Evolutionary conservation across 2,797 vertebrate species (phyloP).

Genomic region (Tragopan temminckii): DNA sequence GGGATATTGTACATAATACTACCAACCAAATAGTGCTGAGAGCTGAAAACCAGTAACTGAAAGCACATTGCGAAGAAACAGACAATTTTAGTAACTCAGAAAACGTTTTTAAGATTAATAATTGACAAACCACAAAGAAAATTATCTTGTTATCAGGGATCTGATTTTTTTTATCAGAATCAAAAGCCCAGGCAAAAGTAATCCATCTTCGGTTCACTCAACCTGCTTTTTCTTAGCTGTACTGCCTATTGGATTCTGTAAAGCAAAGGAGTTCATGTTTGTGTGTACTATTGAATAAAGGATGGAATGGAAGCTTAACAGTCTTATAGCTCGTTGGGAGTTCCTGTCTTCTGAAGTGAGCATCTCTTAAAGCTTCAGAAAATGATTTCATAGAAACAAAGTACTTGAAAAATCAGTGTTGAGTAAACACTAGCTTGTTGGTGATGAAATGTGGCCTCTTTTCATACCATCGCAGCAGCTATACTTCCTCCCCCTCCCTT

Average conservation of each 20-base stretch:
- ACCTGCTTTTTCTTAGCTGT: slow-evolving; percentile 25
- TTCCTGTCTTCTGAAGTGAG: neutral
- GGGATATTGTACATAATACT: slow-evolving; percentile 58
- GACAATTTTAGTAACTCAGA: slow-evolving; percentile 29
- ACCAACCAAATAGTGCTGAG: slow-evolving; percentile 12
- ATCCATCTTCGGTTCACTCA: slow-evolving; percentile 36
- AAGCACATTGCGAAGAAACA: slow-evolving; percentile 55
- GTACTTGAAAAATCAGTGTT: neutral
- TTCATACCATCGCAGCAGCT: neutral
- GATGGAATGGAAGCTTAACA: neutral
- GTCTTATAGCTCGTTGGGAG: neutral
- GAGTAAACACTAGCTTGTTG: neutral
- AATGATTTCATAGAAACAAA: neutral
- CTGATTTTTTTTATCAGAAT: slow-evolving; percentile 54
- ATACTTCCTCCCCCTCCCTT: neutral
- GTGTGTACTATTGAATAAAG: neutral
- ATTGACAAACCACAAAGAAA: slow-evolving; percentile 70
- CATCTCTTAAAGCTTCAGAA: neutral
- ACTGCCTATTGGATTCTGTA: neutral
- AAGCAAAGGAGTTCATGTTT: neutral
- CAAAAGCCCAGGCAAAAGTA: slow-evolving; percentile 16
- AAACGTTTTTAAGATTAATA: slow-evolving; percentile 61
- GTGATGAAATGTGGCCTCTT: neutral
- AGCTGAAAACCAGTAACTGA: slow-evolving; percentile 53
- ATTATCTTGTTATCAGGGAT: slow-evolving; percentile 54